A percentile compares a stretch with the other conserved stretches of the same genome.
Conservation (phyloP, 2,113 vertebrate species). For the Candoia aspera region DNA sequence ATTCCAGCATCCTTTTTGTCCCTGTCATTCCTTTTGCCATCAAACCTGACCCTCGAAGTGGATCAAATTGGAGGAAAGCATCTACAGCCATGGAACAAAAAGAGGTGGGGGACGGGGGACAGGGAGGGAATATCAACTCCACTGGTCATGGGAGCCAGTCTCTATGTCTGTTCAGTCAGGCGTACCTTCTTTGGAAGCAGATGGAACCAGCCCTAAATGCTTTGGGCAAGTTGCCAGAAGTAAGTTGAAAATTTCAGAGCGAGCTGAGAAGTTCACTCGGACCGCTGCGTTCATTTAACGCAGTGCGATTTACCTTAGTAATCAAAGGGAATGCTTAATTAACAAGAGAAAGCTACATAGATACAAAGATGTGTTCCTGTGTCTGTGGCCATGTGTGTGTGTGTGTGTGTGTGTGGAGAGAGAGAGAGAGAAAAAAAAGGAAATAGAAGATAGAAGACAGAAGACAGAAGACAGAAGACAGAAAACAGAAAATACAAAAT, state of each 20-base stretch:
- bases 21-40: too few species aligned
- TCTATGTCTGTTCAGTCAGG: neutral
- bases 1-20: neutral
- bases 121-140: neutral
- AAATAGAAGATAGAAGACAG: neutral
- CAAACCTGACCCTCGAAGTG: fast-evolving
- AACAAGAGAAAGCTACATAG: neutral
- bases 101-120: neutral
- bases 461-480: neutral
- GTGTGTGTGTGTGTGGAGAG: neutral
- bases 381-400: neutral
- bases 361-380: neutral
- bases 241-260: neutral
- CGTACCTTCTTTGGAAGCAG: neutral
- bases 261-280: neutral
- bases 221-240: neutral
- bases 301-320: neutral
- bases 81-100: neutral
- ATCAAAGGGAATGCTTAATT: neutral
- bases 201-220: neutral
- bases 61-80: neutral
- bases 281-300: neutral
- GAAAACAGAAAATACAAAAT: neutral
- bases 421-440: too few species aligned
- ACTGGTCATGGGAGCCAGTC: neutral